Evolutionary conservation across 2,797 vertebrate genomes (phyloP).

Genomic region (Anguilla obscura): DNA sequence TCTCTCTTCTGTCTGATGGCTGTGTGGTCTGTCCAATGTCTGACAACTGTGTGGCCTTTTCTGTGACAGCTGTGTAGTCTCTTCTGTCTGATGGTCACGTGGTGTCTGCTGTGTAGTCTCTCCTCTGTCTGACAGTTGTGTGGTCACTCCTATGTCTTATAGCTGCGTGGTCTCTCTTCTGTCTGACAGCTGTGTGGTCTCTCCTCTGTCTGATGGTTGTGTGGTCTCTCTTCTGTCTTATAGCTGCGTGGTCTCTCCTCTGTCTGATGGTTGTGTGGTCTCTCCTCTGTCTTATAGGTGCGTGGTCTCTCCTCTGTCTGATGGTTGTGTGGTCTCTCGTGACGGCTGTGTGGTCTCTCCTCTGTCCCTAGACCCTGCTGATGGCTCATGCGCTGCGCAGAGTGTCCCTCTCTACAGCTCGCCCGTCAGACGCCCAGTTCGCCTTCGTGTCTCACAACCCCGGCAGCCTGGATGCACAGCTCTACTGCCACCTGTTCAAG

Average conservation of each 20-base stretch:
- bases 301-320: neutral
- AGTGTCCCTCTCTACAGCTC: slow-evolving; percentile 84
- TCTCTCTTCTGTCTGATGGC: neutral
- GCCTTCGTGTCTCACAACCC: slow-evolving; percentile 93
- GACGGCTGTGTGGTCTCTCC: neutral
- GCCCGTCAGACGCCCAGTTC: slow-evolving; percentile 77
- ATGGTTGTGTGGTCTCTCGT: neutral
- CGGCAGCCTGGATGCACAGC: slow-evolving; percentile 64
- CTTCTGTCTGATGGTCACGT: neutral
- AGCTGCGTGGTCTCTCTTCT: neutral
- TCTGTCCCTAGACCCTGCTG: slow-evolving; percentile 76
- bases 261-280: neutral
- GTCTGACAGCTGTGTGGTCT: neutral
- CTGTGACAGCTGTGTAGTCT: neutral
- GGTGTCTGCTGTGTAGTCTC: neutral
- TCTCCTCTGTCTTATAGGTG: neutral
- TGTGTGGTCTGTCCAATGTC: neutral
- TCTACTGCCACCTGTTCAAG: slow-evolving; percentile 92
- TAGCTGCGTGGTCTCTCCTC: neutral
- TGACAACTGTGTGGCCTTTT: neutral
- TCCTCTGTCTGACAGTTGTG: neutral
- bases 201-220: no score
- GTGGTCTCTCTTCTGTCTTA: neutral
- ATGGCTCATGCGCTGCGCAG: slow-evolving; percentile 91
- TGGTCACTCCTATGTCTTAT: neutral